Evolutionary conservation across 2,797 vertebrate species (phyloP), one percentile per base, ranked within the genome.

Genomic region (Enteromius anoplus): DNA sequence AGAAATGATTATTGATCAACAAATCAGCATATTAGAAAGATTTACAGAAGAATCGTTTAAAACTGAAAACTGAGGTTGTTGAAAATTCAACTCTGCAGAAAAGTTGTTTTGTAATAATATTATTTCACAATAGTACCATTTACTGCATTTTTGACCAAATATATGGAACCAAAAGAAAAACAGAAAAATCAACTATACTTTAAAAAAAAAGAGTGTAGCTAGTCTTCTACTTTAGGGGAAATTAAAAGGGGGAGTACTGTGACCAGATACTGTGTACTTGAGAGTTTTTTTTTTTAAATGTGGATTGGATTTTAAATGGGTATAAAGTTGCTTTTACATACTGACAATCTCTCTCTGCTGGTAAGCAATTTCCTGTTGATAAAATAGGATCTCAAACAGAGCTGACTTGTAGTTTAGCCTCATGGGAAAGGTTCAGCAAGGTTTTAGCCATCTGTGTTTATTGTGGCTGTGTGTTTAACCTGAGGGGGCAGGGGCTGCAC

Each of bases 381-480:
- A 21, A 32, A 60, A 81, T 66, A 49, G 65, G 6, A 68, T 21
- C 58, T 34, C 53, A 53, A 78, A 68, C 1, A 42, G 32, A 79
- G 3, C 75, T 80, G 72, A 42, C 72, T 29, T 21, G 32, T 49
- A 65, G 34, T 49, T 53, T 42, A 45, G 32, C 47, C 75, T 73
- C 66, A 34, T 21, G 37, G 51, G 81, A 82, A 11, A 37, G 68
- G 34, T 26, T 85, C 32, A 34, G 49, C 40, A 7, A 32, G 34
- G 21, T 32, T 83, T 29, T 49, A 51, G 37, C 55, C 10, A 14
- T 77, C 34, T 62, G 47, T 51, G 29, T 84, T 80, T 85, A 80
- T 72, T 40, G 66, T 77, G 58, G 40, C 68, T 69, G 55, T 60
- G 34, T 42, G 78, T 60, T 84, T 84, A 81, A 84, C 78, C 69